Evolutionary conservation across 2,888 invertebrate genomes (phyloP).

Genomic region (Sminthurinus aureus): DNA sequence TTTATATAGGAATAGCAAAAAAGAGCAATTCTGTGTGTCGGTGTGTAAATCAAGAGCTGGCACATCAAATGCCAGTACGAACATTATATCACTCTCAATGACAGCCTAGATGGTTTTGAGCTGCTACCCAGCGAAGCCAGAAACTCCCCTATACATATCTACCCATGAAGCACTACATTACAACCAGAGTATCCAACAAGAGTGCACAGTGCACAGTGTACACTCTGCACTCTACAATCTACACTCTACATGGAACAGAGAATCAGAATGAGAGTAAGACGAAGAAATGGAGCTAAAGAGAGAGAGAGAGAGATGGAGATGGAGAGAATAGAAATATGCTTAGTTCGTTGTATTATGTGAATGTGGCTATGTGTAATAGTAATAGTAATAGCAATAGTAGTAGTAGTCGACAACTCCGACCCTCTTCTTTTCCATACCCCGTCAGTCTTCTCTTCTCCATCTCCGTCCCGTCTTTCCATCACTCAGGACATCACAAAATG

Average conservation of each 20-base stretch:
- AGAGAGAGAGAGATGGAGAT: neutral
- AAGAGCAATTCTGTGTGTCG: slow-evolving; percentile 45
- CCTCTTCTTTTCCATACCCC: slow-evolving; percentile 6
- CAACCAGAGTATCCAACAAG: slow-evolving; percentile 1
- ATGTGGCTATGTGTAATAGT: no score
- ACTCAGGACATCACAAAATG: slow-evolving; percentile 45
- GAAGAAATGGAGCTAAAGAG: neutral
- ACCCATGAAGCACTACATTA: slow-evolving; percentile 30
- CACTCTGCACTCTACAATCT: no score
- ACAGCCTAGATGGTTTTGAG: slow-evolving; percentile 41
- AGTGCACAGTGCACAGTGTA: neutral
- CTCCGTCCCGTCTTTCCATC: slow-evolving; percentile 39
- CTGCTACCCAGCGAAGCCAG: slow-evolving; percentile 43
- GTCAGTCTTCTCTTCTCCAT: slow-evolving; percentile 12
- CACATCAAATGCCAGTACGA: slow-evolving; percentile 45
- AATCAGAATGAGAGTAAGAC: no score
- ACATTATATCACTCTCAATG: slow-evolving; percentile 42
- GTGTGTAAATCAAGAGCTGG: slow-evolving; percentile 40
- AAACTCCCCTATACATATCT: slow-evolving; percentile 42
- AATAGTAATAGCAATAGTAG: neutral
- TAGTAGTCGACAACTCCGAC: slow-evolving; percentile 36
- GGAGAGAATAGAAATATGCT: no score
- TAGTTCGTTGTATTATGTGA: no score
- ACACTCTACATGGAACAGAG: neutral
- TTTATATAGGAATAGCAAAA: slow-evolving; percentile 44